Evolutionary conservation across 2,888 invertebrate species (phyloP).

Genomic region (Thymelicus sylvestris): DNA sequence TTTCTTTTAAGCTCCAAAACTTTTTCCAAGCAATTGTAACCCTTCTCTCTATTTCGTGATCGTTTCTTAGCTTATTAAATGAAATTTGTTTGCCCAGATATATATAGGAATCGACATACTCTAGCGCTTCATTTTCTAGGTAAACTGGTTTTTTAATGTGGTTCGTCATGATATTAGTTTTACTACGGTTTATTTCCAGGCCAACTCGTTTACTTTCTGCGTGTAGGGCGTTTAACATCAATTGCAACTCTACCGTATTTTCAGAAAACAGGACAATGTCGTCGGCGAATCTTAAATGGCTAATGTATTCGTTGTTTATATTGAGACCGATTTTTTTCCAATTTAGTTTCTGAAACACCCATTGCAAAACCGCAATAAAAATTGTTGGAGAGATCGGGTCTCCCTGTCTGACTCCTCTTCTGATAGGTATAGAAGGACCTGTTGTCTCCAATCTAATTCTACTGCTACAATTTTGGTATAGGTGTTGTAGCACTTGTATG

Average conservation of each 20-base stretch:
- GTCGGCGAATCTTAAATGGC: not conserved
- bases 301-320: not conserved
- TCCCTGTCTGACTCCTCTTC: constrained; percentile 25
- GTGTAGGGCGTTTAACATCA: not conserved
- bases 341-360: not conserved
- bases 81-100: no score
- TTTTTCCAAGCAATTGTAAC: no score
- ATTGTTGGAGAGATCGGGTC: constrained; percentile 19
- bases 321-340: constrained; percentile 15
- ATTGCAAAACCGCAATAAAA: constrained; percentile 24
- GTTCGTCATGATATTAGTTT: constrained; percentile 19
- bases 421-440: not conserved
- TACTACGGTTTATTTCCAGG: not conserved
- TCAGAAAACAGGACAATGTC: not conserved
- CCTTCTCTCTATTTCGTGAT: no score
- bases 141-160: not conserved
- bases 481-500: no score
- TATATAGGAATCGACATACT: not conserved
- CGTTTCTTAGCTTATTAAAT: no score
- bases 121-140: not conserved
- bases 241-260: not conserved
- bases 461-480: no score
- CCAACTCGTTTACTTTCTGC: not conserved
- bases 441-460: not conserved
- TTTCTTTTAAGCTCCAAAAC: no score